These are phyloP conservation scores for Perithous albicinctus DNA, from an alignment of 2,888 invertebrate species.

Conservation along the genomic window DNA sequence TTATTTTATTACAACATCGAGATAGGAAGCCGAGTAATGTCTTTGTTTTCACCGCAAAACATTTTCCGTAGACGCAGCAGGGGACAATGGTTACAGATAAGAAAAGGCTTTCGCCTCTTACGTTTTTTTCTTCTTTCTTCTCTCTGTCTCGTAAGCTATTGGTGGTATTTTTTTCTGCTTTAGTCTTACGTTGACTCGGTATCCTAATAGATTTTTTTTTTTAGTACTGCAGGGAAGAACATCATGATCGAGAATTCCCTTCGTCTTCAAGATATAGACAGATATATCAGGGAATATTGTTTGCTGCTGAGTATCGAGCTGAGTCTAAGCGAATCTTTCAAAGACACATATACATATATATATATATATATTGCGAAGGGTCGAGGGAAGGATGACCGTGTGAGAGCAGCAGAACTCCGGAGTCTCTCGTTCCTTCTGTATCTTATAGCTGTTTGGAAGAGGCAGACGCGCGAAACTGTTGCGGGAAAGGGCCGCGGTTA, in stretches of 20 bases:
- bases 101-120: conserved; percentile 26
- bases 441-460: conserved; percentile 59
- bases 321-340: not conserved
- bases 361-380: conserved; percentile 7
- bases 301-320: conserved; percentile 3
- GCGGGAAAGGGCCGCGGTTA: conserved; percentile 61
- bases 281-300: conserved; percentile 26
- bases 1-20: conserved; percentile 82
- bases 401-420: conserved; percentile 6
- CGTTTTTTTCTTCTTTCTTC: conserved; percentile 25
- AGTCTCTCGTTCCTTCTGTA: conserved; percentile 20
- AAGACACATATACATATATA: too few relatives aligned
- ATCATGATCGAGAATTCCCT: conserved; percentile 44
- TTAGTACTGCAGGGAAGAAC: not conserved
- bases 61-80: conserved; percentile 55
- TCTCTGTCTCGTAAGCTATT: conserved; percentile 20
- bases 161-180: conserved; percentile 3
- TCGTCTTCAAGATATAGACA: conserved; percentile 36
- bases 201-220: conserved; percentile 44
- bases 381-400: conserved; percentile 36
- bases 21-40: conserved; percentile 82
- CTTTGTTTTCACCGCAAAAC: conserved; percentile 83
- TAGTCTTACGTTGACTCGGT: not conserved
- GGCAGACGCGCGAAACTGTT: conserved; percentile 52
- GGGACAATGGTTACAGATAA: conserved; percentile 44